Base-by-base conservation (phyloP, 2,113 vertebrate genomes). In the Lucifuga dentata region DNA sequence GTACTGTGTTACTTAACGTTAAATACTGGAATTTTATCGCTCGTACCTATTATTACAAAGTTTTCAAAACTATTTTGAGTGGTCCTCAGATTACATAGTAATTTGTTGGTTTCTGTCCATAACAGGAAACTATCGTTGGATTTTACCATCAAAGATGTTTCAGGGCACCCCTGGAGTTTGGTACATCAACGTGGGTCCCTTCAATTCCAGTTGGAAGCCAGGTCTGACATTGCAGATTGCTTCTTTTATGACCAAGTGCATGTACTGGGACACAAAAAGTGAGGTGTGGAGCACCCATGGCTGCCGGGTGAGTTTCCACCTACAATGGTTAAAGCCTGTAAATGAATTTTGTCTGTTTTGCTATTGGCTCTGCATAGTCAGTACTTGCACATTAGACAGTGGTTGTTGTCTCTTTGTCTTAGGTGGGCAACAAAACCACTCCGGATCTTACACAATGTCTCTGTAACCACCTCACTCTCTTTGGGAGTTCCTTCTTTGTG, bases 391-490 rank as follows among this genome's bases (percentile, higher is more conserved):
- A 29, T 8, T 40, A 58, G 32, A 21, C 15, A 35, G 0, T 76
- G 35, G 59, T 12, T 59, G 17, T 16, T 10, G 63, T 24, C 29
- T 10, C 52, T 53, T 68, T 45, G 23, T 69, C 59, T 39, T 74
- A 97, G 95, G 93, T 94, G 29, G 94, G 95, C 3, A 49, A 68
- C 0, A 68, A 74, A 45, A 93, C 89, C 69, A 84, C 73, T 0
- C 43, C 88, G 0, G 1, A 33, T 0, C 73, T 19, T 15, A 93
- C 90, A 0, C 94, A 95, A 11, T 96, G 95, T 72, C 84, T 94
- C 66, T 96, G 95, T 71, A 91, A 92, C 86, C 94, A 94, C 80
- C 90, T 95, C 43, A 94, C 93, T 5, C 90, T 91, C 49, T 94
- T 95, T 3, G 91, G 92, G 65, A 93, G 93, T 16, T 81, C 93